A percentile compares a stretch with the other conserved stretches of the same genome.
Evolutionary conservation across 2,113 vertebrate species (phyloP).

Genomic region (Tupaia tana): DNA sequence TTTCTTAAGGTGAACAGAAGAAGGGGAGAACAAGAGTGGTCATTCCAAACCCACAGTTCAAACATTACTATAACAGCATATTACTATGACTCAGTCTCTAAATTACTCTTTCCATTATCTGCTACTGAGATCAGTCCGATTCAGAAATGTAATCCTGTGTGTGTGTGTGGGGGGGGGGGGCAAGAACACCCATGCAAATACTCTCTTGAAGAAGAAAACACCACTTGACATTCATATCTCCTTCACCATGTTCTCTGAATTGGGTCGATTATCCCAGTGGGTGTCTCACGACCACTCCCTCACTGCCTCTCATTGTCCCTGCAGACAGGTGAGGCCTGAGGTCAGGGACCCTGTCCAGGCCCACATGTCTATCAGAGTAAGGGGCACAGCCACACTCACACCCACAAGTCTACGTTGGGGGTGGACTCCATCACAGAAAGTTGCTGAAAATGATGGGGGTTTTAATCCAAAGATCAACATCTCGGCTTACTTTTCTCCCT

Average conservation of each 20-base stretch:
- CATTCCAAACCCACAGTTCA: too few species aligned
- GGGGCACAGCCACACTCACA: not conserved
- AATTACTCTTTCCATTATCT: not conserved
- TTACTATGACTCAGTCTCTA: not conserved
- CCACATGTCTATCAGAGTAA: not conserved
- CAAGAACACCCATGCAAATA: not conserved
- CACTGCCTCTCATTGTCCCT: not conserved
- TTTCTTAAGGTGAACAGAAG: not conserved
- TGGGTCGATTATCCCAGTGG: not conserved
- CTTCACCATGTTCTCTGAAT: not conserved
- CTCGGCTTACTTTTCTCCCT: not conserved
- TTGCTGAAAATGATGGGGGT: not conserved
- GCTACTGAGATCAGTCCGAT: not conserved
- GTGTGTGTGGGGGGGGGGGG: not conserved
- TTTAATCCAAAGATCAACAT: not conserved
- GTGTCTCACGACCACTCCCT: not conserved
- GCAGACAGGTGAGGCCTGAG: not conserved
- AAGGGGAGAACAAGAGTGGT: not conserved
- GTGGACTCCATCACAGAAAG: not conserved
- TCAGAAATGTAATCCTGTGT: constrained; percentile 24
- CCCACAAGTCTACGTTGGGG: not conserved
- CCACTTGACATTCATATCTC: not conserved
- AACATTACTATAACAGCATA: too few species aligned
- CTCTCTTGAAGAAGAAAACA: not conserved
- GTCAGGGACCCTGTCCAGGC: not conserved